These are phyloP conservation scores for Leptodactylus fuscus DNA, from an alignment of 2,113 vertebrate genomes.

Conservation along the genomic window DNA sequence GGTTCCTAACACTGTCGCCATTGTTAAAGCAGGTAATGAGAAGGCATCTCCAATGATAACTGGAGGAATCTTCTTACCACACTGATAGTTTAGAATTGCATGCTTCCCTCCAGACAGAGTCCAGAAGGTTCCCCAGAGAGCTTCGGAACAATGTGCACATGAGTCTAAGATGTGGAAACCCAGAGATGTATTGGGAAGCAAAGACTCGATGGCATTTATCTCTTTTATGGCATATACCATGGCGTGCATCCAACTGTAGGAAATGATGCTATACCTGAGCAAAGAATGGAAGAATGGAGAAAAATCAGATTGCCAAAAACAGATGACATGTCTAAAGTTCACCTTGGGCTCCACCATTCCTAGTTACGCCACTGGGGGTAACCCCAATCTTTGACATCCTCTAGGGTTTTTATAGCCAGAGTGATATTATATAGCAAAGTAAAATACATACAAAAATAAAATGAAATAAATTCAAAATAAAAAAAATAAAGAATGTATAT, in stretches of 20 bases:
- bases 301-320: not conserved
- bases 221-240: constrained; percentile 31
- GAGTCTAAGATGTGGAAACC: constrained; percentile 19
- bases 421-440: too few relatives aligned
- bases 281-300: not conserved
- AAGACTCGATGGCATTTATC: constrained; percentile 1
- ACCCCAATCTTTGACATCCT: too few relatives aligned
- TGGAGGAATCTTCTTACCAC: not conserved
- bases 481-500: too few relatives aligned
- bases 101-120: constrained; percentile 52
- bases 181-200: constrained; percentile 22
- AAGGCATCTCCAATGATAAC: constrained; percentile 20
- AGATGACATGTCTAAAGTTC: too few relatives aligned
- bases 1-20: constrained; percentile 34
- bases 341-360: too few relatives aligned
- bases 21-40: not conserved
- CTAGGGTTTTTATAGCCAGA: too few relatives aligned
- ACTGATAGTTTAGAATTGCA: constrained; percentile 43
- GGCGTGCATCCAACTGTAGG: constrained; percentile 19
- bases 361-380: too few relatives aligned
- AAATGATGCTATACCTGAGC: not conserved
- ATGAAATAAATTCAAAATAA: too few relatives aligned
- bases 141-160: not conserved
- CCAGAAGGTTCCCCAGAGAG: constrained; percentile 38
- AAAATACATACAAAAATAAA: too few relatives aligned